Base-by-base conservation (phyloP, 2,113 vertebrate species). In the Hiodon alosoides region DNA sequence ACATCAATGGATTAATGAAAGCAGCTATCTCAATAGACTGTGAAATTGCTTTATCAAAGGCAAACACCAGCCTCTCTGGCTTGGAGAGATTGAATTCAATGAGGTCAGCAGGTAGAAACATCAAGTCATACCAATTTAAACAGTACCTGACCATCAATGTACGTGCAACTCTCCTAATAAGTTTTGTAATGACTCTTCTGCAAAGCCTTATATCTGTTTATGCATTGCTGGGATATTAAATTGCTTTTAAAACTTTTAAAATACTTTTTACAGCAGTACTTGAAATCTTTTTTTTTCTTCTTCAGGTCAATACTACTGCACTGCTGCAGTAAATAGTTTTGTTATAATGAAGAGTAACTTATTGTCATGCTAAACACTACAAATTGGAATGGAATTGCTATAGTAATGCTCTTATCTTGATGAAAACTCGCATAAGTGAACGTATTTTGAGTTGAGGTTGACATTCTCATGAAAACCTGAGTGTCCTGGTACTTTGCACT, bases 91-190 rank as follows among this genome's bases (percentile, higher is more conserved):
- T 62, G 9, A 31, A 65, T 60, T 55, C 72, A 52, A 61, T 73
- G 17, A 54, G 60, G 61, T 66, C 72, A 64, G 60, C 9, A n/a
- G 58, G 48, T 64, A 53, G 72, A 64, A 73, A 65, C 46, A 14
- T 55, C 72, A 31, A 53, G 61, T 13, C 50, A 73, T 53, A 14
- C 47, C 46, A 62, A 62, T 73, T 51, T 73, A 55, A 65, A 62
- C 59, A 73, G 47, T 61, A 65, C 50, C 72, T 64, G 72, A 73
- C 65, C 17, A 51, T 73, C 72, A 73, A 51, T 73, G 72, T 31
- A 7, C 17, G 5, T 53, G 50, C 51, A 73, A 73, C 72, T 73
- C 51, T 17, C 62, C 16, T 66, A 73, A 73, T 65, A 53, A 62
- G 61, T 73, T 73, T 73, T 54, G 51, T 17, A 65, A 65, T 53